These are phyloP conservation scores for Pteria penguin DNA, from an alignment of 2,888 invertebrate species.

Conservation along the genomic window DNA sequence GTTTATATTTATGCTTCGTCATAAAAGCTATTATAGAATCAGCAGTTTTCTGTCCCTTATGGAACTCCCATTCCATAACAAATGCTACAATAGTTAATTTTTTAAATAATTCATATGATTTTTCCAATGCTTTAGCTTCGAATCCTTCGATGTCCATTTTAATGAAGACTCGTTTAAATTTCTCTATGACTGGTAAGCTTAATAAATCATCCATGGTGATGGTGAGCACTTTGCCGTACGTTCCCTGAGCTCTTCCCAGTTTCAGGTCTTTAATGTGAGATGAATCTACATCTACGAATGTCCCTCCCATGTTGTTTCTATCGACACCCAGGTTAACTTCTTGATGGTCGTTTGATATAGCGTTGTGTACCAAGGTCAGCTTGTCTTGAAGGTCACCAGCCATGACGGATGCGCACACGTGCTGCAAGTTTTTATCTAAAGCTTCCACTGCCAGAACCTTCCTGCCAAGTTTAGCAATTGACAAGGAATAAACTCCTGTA, in stretches of 20 bases:
- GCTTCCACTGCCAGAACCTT: constrained; percentile 35
- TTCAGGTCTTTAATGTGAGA: constrained; percentile 29
- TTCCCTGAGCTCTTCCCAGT: constrained; percentile 26
- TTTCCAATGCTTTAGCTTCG: constrained; percentile 28
- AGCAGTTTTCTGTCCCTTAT: constrained; percentile 18
- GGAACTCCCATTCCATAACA: constrained; percentile 40
- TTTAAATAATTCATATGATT: constrained; percentile 18
- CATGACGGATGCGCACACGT: constrained; percentile 30
- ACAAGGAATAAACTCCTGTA: constrained; percentile 25
- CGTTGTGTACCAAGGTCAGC: constrained; percentile 23
- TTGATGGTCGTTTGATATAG: constrained; percentile 19
- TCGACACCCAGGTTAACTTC: constrained; percentile 31
- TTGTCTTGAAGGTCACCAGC: constrained; percentile 25
- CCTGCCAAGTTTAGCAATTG: constrained; percentile 33
- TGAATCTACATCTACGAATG: constrained; percentile 35
- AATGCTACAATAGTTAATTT: constrained; percentile 20
- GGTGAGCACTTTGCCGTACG: constrained; percentile 24
- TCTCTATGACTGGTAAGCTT: constrained; percentile 16
- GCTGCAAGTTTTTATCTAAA: constrained; percentile 26
- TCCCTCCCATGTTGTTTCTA: constrained; percentile 38
- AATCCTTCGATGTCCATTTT: constrained; percentile 42
- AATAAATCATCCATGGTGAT: constrained; percentile 32
- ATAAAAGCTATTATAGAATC: constrained; percentile 20
- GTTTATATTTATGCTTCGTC: constrained; percentile 29
- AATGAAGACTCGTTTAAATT: constrained; percentile 23